Evolutionary conservation across 2,113 vertebrate species (phyloP).

Genomic region (Tragelaphus imberbis): DNA sequence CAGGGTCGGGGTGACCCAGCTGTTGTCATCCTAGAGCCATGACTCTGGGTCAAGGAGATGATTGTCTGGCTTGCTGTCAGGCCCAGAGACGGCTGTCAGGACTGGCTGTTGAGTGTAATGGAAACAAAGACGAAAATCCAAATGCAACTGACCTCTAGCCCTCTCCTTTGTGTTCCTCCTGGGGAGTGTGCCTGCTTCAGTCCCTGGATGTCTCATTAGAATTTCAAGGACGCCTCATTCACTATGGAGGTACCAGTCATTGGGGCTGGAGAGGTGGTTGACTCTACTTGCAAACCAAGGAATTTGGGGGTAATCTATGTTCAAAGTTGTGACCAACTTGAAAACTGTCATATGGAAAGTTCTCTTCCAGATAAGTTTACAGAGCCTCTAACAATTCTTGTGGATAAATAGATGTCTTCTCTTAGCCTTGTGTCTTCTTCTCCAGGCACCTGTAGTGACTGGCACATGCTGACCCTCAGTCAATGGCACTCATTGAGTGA

Average conservation of each 20-base stretch:
- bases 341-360: not conserved
- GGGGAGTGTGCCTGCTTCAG: not conserved
- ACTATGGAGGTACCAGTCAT: not conserved
- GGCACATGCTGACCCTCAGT: no score
- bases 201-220: constrained; percentile 25
- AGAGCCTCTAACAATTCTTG: not conserved
- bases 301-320: not conserved
- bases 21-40: constrained; percentile 30
- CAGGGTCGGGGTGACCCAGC: not conserved
- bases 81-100: constrained; percentile 68
- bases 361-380: not conserved
- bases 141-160: constrained; percentile 55
- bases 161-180: constrained; percentile 43
- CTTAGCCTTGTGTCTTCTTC: not conserved
- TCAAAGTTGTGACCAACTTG: not conserved
- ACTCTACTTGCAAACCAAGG: not conserved
- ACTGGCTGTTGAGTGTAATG: constrained; percentile 67
- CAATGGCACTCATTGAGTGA: accelerated
- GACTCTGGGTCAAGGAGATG: constrained; percentile 63
- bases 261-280: not conserved
- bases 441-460: not conserved
- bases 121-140: constrained; percentile 74
- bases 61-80: constrained; percentile 47
- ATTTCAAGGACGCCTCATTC: not conserved
- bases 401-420: not conserved